Base-by-base conservation (phyloP, 2,888 invertebrate genomes). In the Trisateles emortualis region DNA sequence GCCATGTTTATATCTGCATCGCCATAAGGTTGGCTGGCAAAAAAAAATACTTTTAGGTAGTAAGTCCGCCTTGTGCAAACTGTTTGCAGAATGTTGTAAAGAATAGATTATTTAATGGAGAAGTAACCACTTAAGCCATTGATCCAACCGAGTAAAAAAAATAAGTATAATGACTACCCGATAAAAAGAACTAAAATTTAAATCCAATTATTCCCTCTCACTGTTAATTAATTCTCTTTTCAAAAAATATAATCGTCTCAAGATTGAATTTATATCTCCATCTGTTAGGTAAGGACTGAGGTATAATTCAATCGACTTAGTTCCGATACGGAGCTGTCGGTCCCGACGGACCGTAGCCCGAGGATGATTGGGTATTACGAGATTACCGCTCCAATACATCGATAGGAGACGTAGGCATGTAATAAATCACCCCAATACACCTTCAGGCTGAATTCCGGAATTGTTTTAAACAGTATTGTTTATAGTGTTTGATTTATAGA, bases 351-450 rank as follows among this genome's bases (percentile, higher is more conserved):
- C 71, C 47, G 24, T 47, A 56, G 41, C 49, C 49, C 48, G 41
- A 74, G 83, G 83, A 88, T 87, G 86, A 90, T 90, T 89, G 91
- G 89, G 88, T 89, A 87, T 90, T 90, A 89, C 83, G 81, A 88
- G 90, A 91, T 90, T 90, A 83, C 73, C 66, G 53, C n/a, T n/a
- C n/a, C n/a, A n/a, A 40, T 53, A 24, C 52, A 70, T 56, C 57
- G 66, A 67, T 59, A 76, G 72, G 44, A 32, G 38, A 32, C 53
- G 40, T 16, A 43, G 43, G 75, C 74, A 52, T 68, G 74, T 79
- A 87, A 86, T 90, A 88, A 89, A 90, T 90, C 89, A 86, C 83
- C 75, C 61, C n/a, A 39, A 13, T 33, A 55, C 70, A 65, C 63
- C 48, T 8, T 50, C 54, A 48, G 43, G 44, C 16, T 6, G 22